Evolutionary conservation across 1,140 invertebrate genomes (phyloP).

Genomic region (Hyles euphorbiae): DNA sequence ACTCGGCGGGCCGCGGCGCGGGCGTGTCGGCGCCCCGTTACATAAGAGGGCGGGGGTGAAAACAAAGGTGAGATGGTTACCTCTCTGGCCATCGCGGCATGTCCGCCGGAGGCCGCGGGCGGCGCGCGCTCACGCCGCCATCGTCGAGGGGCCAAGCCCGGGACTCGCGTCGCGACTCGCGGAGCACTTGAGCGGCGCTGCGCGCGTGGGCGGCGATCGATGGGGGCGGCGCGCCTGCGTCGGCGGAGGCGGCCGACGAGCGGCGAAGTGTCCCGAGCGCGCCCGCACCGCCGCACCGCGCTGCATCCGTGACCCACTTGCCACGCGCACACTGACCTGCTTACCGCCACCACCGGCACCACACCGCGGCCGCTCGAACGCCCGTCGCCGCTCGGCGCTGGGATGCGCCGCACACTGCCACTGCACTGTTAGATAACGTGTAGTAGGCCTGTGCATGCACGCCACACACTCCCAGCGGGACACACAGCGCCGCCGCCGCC

Average conservation of each 20-base stretch:
- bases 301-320: conserved; percentile 13
- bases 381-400: no score
- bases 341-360: not conserved
- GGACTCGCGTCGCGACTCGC: conserved; percentile 60
- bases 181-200: conserved; percentile 46
- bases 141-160: conserved; percentile 61
- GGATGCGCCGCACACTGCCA: not conserved
- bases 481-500: no score
- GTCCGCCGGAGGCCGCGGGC: conserved; percentile 71
- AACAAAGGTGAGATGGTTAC: conserved; percentile 42
- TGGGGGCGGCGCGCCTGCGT: conserved; percentile 54
- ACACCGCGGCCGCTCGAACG: not conserved
- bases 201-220: conserved; percentile 67
- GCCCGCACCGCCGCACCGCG: conserved; percentile 3
- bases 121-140: conserved; percentile 70
- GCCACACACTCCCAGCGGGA: no score
- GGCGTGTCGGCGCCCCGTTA: conserved; percentile 49
- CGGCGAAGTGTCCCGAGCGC: conserved; percentile 29
- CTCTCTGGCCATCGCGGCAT: conserved; percentile 76
- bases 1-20: conserved; percentile 22
- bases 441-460: not conserved
- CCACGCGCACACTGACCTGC: conserved; percentile 12
- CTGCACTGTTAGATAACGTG: conserved; percentile 3
- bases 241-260: conserved; percentile 25
- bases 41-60: conserved; percentile 42